A percentile compares a stretch with the other conserved stretches of the same genome.
Conservation (phyloP, 2,113 vertebrate species). For the Brachyhypopomus occidentalis region DNA sequence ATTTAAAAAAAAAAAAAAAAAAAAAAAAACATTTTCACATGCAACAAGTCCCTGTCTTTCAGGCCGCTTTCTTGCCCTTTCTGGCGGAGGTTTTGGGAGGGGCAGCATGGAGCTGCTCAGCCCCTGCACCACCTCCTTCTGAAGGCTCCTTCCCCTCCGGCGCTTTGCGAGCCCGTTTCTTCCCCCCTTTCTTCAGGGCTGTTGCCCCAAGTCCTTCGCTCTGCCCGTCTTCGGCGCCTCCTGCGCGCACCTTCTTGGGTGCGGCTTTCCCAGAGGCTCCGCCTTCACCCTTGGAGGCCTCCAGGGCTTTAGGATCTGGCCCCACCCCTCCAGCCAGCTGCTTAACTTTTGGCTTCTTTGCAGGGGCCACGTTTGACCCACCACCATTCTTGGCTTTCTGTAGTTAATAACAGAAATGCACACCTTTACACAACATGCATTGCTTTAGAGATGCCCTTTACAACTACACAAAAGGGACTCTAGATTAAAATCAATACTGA, state of each 20-base stretch:
- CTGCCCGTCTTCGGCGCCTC: neutral
- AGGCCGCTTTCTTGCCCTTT: conserved; percentile 2
- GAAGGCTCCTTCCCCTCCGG: conserved; percentile 18
- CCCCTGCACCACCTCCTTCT: neutral
- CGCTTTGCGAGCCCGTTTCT: conserved; percentile 19
- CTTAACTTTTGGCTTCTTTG: conserved; percentile 71
- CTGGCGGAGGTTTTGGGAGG: conserved; percentile 10
- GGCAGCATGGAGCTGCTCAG: neutral
- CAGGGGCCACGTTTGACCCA: conserved; percentile 60
- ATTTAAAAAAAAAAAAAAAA: neutral
- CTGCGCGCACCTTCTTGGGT: conserved; percentile 8
- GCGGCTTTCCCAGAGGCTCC: neutral
- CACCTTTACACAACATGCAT: too few relatives aligned
- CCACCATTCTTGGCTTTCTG: conserved; percentile 21
- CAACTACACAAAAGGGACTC: neutral
- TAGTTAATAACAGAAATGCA: conserved; percentile 32
- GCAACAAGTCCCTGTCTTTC: too few relatives aligned
- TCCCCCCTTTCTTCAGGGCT: conserved; percentile 18
- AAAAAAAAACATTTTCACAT: neutral
- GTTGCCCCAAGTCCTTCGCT: neutral
- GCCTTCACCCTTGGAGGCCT: conserved; percentile 23
- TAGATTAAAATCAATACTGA: conserved; percentile 2
- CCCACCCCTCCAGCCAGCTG: conserved; percentile 38
- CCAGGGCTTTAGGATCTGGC: conserved; percentile 36
- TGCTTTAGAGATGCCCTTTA: neutral